Evolutionary conservation across 2,888 invertebrate species (phyloP).

Genomic region (Mythimna ferrago): DNA sequence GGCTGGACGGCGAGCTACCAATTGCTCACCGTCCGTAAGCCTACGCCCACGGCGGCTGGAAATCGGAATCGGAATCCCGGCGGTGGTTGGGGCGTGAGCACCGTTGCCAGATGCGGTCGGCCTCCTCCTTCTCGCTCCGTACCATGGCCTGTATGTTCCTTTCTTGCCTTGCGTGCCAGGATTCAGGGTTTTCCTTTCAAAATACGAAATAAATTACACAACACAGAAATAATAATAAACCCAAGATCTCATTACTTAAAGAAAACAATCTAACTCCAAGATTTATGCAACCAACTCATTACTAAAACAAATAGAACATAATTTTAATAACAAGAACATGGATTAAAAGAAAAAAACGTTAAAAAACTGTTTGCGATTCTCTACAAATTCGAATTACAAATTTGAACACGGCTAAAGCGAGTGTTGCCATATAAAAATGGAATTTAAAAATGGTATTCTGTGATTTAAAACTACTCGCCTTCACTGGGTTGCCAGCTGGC

Average conservation of each 20-base stretch:
- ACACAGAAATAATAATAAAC: not conserved
- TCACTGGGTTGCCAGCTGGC: constrained; percentile 60
- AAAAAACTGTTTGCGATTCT: constrained; percentile 67
- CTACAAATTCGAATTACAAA: constrained; percentile 70
- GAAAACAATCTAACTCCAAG: constrained; percentile 28
- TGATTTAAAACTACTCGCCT: constrained; percentile 66
- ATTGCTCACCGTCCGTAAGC: too few relatives aligned
- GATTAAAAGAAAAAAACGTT: constrained; percentile 62
- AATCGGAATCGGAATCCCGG: too few relatives aligned
- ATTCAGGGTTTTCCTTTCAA: not conserved
- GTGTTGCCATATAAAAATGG: constrained; percentile 68
- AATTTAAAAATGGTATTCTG: constrained; percentile 65
- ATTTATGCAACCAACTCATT: constrained; percentile 40
- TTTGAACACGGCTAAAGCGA: constrained; percentile 68
- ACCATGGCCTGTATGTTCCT: too few relatives aligned
- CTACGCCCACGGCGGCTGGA: too few relatives aligned
- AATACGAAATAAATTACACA: not conserved
- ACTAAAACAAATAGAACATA: constrained; percentile 56
- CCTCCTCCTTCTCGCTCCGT: too few relatives aligned
- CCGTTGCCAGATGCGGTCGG: too few relatives aligned
- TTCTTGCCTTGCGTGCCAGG: too few relatives aligned
- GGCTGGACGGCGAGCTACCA: too few relatives aligned
- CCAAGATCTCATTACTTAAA: constrained; percentile 2
- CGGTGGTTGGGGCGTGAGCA: too few relatives aligned
- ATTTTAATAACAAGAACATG: constrained; percentile 62